Base-by-base conservation (phyloP, 30 jellyfish, hydroid and myxozoan species). In the Aurelia sp. region DNA sequence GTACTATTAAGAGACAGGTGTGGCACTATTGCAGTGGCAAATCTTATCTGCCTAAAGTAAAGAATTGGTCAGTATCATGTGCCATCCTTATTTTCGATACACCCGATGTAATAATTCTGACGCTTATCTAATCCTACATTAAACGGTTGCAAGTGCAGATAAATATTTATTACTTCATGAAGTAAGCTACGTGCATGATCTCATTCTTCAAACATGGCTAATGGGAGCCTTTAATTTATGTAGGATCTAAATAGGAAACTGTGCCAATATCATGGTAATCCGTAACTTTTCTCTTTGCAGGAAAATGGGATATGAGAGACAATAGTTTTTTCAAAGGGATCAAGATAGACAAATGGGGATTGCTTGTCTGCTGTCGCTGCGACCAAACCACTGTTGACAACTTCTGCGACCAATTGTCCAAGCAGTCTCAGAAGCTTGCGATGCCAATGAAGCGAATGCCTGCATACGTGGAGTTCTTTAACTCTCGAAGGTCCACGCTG, bases 241-340 rank as follows among this genome's bases (percentile, higher is more conserved):
- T 27, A 2, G 1, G 2, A 27, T 27, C 40, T 35, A 63, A 20
- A 63, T 1, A 18, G 18, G 1, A 41, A 20, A 63, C 15, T 19
- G 5, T 63, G 31, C 35, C 1, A 0, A 20, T 20, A 17, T 20
- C 50, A 64, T 18, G 21, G 7, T 4, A 13, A 11, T 5, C 30
- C 13, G 13, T 8, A 61, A 10, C 13, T 4, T 11, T 61, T 61
- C 55, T 44, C 55, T 44, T 44, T 44, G 3, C 15, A 84, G 93
- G 93, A 3, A 84, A 84, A 72, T 84, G 93, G 93, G 93, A 84
- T 72, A 84, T 84, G 93, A 31, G 93, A 21, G 55, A 30, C 1
- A 24, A 63, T 10, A 18, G 55, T 1, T 84, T 84, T 50, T 40
- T 70, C 80, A 31, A 71, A 35, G 93, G 93, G 47, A 58, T 17